Base-by-base conservation (phyloP, 1,140 invertebrate species). In the Drosophila guanche region DNA sequence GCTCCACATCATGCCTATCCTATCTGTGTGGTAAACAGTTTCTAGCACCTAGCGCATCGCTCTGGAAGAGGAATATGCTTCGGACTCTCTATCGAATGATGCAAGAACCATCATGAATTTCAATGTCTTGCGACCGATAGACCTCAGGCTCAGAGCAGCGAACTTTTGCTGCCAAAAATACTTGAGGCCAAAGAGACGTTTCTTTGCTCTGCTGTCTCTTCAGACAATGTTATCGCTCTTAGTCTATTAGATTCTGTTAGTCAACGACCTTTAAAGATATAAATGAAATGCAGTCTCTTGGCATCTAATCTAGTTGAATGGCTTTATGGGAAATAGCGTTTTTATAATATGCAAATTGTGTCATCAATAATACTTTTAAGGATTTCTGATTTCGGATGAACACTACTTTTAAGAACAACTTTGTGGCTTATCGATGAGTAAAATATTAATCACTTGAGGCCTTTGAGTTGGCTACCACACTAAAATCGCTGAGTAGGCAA, bases 31-130 rank as follows among this genome's bases (percentile, higher is more conserved):
- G 56, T 37, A 50, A 37, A 54, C 33, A 48, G 25, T 65, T 55
- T 51, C 59, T 42, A 33, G 25, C 56, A 25, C 42, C 41, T 50
- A 60, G 47, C 22, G 37, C 33, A 23, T 14, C 41, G 6, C 10
- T 5, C 29, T n/a, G n/a, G 1, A 4, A 37, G n/a, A 42, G 33
- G 10, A 10, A 10, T 12, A 37, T 37, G 33, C 33, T 37, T 10
- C 8, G 8, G 33, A 10, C 33, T 10, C 33, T 37, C 10, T 37
- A 41, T 58, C 22, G 79, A 47, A 68, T 85, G 81, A 85, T 85
- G 81, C 76, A 85, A 86, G 73, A 86, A 74, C 47, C 37, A 8
- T 3, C 52, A 46, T 74, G 58, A 43, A 79, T 83, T 83, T 78
- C 79, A 63, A 51, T 56, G 56, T 20, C 45, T 37, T 10, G 8